Percentiles rank a stretch among this genome's conserved stretches.
These are phyloP conservation scores for Heptranchias perlo DNA, from an alignment of 2,113 vertebrate genomes.

Conservation along the genomic window DNA sequence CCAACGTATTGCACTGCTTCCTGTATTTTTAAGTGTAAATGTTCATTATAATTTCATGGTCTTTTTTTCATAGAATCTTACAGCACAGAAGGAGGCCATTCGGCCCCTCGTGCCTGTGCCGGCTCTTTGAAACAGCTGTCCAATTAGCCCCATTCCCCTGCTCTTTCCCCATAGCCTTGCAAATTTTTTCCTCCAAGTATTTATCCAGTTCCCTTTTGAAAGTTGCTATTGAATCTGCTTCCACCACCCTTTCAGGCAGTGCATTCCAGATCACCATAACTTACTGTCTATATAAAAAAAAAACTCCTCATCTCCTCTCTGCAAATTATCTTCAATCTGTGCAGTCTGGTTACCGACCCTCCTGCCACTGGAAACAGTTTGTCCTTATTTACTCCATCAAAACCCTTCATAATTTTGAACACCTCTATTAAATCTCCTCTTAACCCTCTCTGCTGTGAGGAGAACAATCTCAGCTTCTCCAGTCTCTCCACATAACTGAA, in stretches of 20 bases:
- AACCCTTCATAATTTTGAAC: not conserved
- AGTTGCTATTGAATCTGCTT: not conserved
- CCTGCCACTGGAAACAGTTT: not conserved
- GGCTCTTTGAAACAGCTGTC: too few relatives aligned
- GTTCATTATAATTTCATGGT: not conserved
- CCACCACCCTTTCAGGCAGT: not conserved
- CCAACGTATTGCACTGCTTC: not conserved
- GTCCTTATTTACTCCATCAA: too few relatives aligned
- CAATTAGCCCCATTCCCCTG: too few relatives aligned
- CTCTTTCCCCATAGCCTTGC: too few relatives aligned
- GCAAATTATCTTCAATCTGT: not conserved
- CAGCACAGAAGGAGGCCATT: not conserved
- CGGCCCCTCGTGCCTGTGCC: not conserved
- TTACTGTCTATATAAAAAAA: not conserved
- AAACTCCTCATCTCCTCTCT: not conserved
- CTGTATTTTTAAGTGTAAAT: not conserved
- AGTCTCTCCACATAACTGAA: not conserved
- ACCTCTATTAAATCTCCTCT: not conserved
- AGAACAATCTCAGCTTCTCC: not conserved
- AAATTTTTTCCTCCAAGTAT: too few relatives aligned
- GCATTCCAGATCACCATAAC: not conserved
- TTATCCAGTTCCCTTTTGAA: too few relatives aligned
- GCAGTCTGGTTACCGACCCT: not conserved
- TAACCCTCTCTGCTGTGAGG: not conserved
- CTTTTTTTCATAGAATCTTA: not conserved